Conservation (phyloP, 2,113 vertebrate genomes). For the Eulemur rufifrons region DNA sequence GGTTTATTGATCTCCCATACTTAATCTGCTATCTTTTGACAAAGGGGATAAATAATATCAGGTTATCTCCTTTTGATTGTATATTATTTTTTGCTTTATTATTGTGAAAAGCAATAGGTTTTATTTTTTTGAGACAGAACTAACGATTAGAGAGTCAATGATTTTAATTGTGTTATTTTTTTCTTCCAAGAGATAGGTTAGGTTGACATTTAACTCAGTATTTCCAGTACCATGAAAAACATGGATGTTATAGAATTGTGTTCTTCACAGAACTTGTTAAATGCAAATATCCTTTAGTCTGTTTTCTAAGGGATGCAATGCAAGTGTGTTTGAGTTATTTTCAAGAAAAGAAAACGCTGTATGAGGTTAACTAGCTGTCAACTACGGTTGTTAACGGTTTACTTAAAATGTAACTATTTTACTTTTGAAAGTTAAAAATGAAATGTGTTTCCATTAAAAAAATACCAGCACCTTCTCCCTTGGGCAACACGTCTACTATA, state of each 20-base stretch:
- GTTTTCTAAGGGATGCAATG: not conserved
- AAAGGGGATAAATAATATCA: not conserved
- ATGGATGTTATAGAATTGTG: not conserved
- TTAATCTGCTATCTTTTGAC: not conserved
- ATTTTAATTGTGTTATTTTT: not conserved
- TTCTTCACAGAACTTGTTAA: not conserved
- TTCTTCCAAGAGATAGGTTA: not conserved
- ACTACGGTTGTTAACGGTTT: not conserved
- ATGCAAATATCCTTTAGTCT: not conserved
- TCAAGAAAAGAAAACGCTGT: not conserved
- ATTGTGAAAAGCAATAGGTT: not conserved
- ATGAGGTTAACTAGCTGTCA: not conserved
- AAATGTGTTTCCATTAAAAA: conserved; percentile 12
- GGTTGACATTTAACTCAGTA: not conserved
- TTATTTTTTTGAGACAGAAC: not conserved
- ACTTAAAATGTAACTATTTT: not conserved
- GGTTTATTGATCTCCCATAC: not conserved
- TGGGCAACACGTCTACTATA: too few species aligned
- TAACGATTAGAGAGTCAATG: not conserved
- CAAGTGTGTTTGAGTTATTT: not conserved
- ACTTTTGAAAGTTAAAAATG: conserved; percentile 54
- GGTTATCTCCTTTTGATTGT: not conserved
- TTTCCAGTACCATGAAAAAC: not conserved
- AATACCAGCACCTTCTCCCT: too few species aligned
- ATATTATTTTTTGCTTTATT: not conserved